Conservation (phyloP, 2,888 invertebrate species). For the Arge pagana region DNA sequence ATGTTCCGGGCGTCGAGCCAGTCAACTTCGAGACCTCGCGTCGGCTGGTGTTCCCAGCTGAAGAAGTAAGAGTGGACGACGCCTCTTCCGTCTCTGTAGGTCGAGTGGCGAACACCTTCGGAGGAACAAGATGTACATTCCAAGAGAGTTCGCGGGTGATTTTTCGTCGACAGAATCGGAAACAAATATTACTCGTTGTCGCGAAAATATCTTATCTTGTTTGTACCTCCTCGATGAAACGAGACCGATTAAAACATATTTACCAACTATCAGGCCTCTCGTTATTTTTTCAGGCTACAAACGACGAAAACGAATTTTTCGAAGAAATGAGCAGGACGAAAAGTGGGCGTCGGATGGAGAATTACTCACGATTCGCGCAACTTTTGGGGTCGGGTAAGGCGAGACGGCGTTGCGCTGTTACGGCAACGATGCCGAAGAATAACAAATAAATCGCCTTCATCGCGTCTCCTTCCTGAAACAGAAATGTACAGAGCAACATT, state of each 20-base stretch:
- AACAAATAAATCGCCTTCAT: conserved; percentile 60
- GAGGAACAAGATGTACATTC: not conserved
- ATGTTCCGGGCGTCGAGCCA: conserved; percentile 91
- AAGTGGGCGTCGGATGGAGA: not conserved
- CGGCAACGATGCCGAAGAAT: conserved; percentile 68
- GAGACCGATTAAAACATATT: too few relatives aligned
- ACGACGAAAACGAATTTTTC: too few relatives aligned
- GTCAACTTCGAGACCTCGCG: conserved; percentile 81
- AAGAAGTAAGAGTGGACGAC: conserved; percentile 92
- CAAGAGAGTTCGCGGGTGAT: not conserved
- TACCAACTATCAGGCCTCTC: too few relatives aligned
- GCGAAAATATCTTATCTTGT: too few relatives aligned
- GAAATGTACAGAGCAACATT: not conserved
- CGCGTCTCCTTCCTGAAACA: conserved; percentile 38
- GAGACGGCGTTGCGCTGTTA: conserved; percentile 80
- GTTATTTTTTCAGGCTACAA: too few relatives aligned
- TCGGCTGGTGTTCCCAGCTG: conserved; percentile 88
- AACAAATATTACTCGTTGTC: too few relatives aligned
- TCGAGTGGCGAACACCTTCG: conserved; percentile 88
- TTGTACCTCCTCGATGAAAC: too few relatives aligned
- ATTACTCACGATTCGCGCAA: conserved; percentile 82
- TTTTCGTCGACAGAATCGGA: too few relatives aligned
- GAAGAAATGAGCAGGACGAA: conserved; percentile 21
- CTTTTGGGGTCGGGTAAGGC: conserved; percentile 88
- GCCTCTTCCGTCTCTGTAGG: conserved; percentile 85